These are phyloP conservation scores for Argyrosomus japonicus DNA, from an alignment of 2,113 vertebrate genomes.

Conservation along the genomic window DNA sequence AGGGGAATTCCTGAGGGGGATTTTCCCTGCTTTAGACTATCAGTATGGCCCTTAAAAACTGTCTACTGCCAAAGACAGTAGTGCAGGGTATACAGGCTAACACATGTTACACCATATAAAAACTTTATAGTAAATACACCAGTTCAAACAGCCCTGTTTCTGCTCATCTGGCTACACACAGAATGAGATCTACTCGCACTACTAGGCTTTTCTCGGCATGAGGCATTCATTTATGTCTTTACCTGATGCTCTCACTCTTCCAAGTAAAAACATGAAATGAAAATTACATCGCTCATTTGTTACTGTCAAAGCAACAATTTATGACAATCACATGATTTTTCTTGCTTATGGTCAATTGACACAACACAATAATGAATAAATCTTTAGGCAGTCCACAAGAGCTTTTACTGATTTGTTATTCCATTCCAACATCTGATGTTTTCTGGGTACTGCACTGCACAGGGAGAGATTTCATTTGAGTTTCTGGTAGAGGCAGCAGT, in stretches of 20 bases:
- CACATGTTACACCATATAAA: conserved; percentile 21
- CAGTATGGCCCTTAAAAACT: conserved; percentile 67
- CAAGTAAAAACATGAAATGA: background rate
- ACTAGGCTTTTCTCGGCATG: background rate
- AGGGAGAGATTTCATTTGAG: background rate
- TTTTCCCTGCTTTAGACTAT: conserved; percentile 73
- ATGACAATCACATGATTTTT: background rate
- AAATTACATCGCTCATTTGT: background rate
- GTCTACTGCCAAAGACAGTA: conserved; percentile 36
- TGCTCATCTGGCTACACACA: conserved; percentile 25
- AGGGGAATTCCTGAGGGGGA: conserved; percentile 70
- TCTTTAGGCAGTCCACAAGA: background rate
- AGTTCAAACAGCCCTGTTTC: conserved; percentile 32
- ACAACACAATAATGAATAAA: background rate
- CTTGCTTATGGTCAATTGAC: background rate
- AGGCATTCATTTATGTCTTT: conserved; percentile 6
- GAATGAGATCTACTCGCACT: background rate
- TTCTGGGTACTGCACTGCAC: background rate
- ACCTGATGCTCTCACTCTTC: background rate
- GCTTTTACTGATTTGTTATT: background rate
- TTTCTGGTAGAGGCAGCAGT: conserved; percentile 2
- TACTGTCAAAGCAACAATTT: background rate
- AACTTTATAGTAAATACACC: conserved; percentile 40
- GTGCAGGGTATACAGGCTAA: conserved; percentile 35
- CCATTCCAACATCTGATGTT: background rate